These are phyloP conservation scores for Craseonycteris thonglongyai DNA, from an alignment of 2,113 vertebrate genomes.

Conservation along the genomic window DNA sequence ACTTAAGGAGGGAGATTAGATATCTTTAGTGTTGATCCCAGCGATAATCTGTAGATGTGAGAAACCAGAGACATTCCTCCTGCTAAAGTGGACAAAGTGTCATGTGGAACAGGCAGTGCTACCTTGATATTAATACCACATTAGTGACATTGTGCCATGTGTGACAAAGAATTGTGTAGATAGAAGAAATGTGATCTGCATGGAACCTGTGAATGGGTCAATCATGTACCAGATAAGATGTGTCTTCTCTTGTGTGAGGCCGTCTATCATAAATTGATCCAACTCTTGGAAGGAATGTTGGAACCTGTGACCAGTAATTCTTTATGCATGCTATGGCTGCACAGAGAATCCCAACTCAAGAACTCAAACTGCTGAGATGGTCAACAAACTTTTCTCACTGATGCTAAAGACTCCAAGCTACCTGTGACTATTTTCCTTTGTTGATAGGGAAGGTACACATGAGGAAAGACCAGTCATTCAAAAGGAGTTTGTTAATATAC, in stretches of 20 bases:
- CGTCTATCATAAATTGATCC: neutral
- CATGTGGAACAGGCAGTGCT: neutral
- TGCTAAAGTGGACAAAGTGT: neutral
- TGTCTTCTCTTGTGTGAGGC: neutral
- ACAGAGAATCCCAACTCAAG: neutral
- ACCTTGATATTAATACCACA: neutral
- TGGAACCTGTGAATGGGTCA: neutral
- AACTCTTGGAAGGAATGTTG: neutral
- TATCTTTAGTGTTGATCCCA: neutral
- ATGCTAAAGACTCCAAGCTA: neutral
- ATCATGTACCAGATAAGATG: neutral
- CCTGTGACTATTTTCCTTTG: neutral
- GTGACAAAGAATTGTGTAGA: neutral
- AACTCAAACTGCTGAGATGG: neutral
- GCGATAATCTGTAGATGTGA: neutral
- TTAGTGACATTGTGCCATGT: neutral
- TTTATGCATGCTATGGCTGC: neutral
- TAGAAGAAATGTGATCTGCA: neutral
- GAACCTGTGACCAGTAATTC: neutral
- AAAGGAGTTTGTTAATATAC: neutral
- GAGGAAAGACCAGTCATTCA: neutral
- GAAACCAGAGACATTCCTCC: neutral
- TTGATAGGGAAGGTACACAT: neutral
- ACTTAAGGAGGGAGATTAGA: neutral
- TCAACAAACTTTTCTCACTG: neutral